Base-by-base conservation (phyloP, 2,113 vertebrate species). In the Etia nguti region DNA sequence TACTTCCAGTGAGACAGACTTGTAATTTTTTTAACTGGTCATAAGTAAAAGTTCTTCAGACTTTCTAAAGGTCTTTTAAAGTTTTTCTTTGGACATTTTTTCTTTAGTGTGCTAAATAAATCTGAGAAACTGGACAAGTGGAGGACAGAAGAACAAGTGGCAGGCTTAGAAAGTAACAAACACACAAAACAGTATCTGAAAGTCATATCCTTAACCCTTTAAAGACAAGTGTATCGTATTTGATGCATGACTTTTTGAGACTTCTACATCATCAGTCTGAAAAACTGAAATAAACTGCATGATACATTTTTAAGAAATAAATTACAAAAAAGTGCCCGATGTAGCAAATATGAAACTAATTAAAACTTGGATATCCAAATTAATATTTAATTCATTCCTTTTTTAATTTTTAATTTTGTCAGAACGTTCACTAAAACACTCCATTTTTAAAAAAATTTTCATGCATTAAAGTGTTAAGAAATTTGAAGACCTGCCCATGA, bases 221-320 rank as follows among this genome's bases (percentile, higher is more conserved):
- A n/a, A 65, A 65, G 60, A 20, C 20, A 65, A 65, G 10, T 0
- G 34, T 38, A 65, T 65, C 6, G 0, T 0, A 38, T 38, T 65
- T 38, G 60, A 38, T 65, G 38, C 20, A 0, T 13, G 6, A 65
- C 18, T 38, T 36, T 65, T 65, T 65, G 18, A 65, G 60, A n/a
- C 60, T 38, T n/a, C 18, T 0, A 0, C 10, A 65, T 65, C 60
- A n/a, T 12, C 60, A 36, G 60, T 65, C 34, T 38, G 31, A 62
- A 62, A 20, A 62, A 36, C 31, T 12, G 6, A 62, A 62, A 62
- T 62, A 36, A 62, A 36, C 12, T 62, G 18, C 60, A 65, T 4
- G 18, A 65, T 36, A 62, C 4, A n/a, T 62, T 62, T 62, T 62
- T 12, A n/a, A 36, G 36, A n/a, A 62, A 8, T 31, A 4, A 65